These are phyloP conservation scores for Odontamblyopus rebecca DNA, from an alignment of 2,797 vertebrate genomes.

Conservation along the genomic window DNA sequence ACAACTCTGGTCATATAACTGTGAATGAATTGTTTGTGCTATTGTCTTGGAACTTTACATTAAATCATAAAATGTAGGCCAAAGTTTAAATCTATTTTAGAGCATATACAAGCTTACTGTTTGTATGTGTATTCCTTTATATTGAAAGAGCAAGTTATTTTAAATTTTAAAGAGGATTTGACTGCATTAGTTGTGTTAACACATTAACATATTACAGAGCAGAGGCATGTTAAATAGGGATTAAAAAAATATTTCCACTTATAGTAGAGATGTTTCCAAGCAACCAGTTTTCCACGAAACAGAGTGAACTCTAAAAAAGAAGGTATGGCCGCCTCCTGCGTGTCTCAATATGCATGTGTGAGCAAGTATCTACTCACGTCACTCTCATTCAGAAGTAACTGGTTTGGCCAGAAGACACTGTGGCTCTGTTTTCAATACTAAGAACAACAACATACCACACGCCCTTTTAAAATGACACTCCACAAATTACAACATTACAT, in stretches of 20 bases:
- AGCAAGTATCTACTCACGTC: slow-evolving; percentile 57
- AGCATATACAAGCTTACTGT: too few species aligned
- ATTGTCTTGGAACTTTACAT: too few species aligned
- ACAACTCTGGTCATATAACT: not conserved
- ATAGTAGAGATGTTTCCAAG: slow-evolving; percentile 73
- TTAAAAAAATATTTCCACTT: slow-evolving; percentile 60
- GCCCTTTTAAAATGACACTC: slow-evolving; percentile 15
- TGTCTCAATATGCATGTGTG: slow-evolving; percentile 45
- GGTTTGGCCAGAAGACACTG: slow-evolving; percentile 40
- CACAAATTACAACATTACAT: not conserved
- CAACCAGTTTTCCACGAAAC: slow-evolving; percentile 86
- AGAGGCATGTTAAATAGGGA: slow-evolving; percentile 28
- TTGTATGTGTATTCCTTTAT: too few species aligned
- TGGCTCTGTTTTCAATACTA: not conserved
- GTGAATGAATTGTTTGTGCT: too few species aligned
- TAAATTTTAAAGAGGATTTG: too few species aligned
- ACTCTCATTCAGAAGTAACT: slow-evolving; percentile 34
- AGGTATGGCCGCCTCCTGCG: slow-evolving; percentile 41
- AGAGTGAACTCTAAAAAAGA: slow-evolving; percentile 55
- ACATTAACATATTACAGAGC: too few species aligned
- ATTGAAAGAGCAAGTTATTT: too few species aligned
- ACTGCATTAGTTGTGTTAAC: too few species aligned
- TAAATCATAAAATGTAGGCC: too few species aligned
- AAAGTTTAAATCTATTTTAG: too few species aligned
- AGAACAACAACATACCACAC: slow-evolving; percentile 25